phyloP scores from a whole-genome alignment of 37 sponge, comb jelly and placozoan genomes.

The Diacarnus erythraeanus region DNA sequence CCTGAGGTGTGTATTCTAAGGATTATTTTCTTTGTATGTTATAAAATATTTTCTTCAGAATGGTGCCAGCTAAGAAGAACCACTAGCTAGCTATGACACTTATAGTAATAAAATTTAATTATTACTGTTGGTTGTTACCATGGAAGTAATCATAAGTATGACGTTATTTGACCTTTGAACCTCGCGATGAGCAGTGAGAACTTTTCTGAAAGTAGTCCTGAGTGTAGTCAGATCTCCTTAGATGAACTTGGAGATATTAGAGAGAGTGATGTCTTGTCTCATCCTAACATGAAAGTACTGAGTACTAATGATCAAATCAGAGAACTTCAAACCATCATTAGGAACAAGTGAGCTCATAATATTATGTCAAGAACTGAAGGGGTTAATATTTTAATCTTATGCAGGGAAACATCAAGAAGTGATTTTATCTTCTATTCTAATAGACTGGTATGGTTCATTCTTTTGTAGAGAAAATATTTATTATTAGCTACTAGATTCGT shows the following conservation, averaged over 20 bases:
- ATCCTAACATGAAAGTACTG: slow-evolving; percentile 54
- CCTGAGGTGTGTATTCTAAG: not conserved
- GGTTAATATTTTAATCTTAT: not conserved
- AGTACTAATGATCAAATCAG: slow-evolving; percentile 67
- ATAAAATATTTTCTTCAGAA: too few relatives aligned
- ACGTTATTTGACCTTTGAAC: too few relatives aligned
- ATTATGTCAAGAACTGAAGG: not conserved
- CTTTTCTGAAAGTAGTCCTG: slow-evolving; percentile 32
- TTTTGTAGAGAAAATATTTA: too few relatives aligned
- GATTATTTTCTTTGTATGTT: too few relatives aligned
- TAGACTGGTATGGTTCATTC: slow-evolving; percentile 78
- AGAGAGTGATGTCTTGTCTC: not conserved
- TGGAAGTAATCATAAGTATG: too few relatives aligned
- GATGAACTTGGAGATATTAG: not conserved
- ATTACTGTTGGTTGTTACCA: too few relatives aligned
- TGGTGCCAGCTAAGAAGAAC: too few relatives aligned
- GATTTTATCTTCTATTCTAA: slow-evolving; percentile 87
- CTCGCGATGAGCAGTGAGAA: too few relatives aligned
- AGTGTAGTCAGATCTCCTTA: slow-evolving; percentile 9
- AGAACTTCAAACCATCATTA: slow-evolving; percentile 75
- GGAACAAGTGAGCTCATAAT: slow-evolving; percentile 63
- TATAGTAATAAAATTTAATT: too few relatives aligned
- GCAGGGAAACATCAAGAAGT: slow-evolving; percentile 68
- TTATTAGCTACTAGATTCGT: slow-evolving; percentile 63
- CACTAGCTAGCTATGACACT: too few relatives aligned